These are phyloP conservation scores for Cricetomys ansorgei DNA, from an alignment of 2,113 vertebrate genomes.

Conservation along the genomic window DNA sequence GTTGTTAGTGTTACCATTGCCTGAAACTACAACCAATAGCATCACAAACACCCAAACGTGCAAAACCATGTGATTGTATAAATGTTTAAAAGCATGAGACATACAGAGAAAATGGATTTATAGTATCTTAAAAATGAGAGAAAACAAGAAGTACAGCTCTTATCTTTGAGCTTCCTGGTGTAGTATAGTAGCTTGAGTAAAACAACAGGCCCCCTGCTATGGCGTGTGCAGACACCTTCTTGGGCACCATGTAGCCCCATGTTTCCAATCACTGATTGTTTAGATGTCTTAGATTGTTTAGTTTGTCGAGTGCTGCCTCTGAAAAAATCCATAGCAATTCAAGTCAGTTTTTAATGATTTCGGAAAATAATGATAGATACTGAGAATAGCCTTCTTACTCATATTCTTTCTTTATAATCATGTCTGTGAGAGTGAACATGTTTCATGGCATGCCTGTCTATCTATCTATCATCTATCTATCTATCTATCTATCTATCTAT, in stretches of 20 bases:
- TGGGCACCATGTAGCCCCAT: slow-evolving; percentile 33
- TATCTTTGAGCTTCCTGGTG: not conserved
- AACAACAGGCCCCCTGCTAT: slow-evolving; percentile 60
- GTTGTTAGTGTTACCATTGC: not conserved
- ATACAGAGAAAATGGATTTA: slow-evolving; percentile 6
- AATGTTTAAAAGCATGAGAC: slow-evolving; percentile 26
- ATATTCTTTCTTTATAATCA: slow-evolving; percentile 33
- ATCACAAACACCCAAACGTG: not conserved
- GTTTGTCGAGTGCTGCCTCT: slow-evolving; percentile 62
- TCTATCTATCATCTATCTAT: not conserved
- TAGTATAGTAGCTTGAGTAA: slow-evolving; percentile 46
- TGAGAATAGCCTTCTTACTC: slow-evolving; percentile 41
- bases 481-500: not conserved
- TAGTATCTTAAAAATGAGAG: slow-evolving; percentile 40
- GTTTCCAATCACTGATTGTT: slow-evolving; percentile 73
- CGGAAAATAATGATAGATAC: slow-evolving; percentile 71
- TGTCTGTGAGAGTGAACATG: slow-evolving; percentile 26
- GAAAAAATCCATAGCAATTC: slow-evolving; percentile 73
- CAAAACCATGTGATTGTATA: not conserved
- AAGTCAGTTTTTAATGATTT: slow-evolving; percentile 73
- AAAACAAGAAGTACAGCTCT: not conserved
- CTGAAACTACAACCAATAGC: not conserved
- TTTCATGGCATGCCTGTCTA: slow-evolving; percentile 11
- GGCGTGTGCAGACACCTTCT: slow-evolving; percentile 68
- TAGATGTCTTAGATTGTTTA: too few species aligned